A percentile compares a stretch with the other conserved stretches of the same genome.
Evolutionary conservation across 1,140 invertebrate species (phyloP).

Genomic region (Calosoma granatense): DNA sequence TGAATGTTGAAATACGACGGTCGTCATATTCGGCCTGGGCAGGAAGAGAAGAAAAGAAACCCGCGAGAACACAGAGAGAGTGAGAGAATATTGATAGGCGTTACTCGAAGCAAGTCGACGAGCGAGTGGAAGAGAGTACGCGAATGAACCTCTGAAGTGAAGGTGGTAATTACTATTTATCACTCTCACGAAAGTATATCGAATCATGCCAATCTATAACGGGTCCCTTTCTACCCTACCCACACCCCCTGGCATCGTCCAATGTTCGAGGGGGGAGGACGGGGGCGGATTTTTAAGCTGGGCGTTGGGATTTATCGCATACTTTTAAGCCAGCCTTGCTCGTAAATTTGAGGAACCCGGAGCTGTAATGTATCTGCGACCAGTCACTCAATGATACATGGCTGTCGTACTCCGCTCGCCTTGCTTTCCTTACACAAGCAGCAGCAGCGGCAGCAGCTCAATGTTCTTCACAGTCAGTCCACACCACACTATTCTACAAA

Average conservation of each 20-base stretch:
- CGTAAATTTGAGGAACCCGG: conserved; percentile 23
- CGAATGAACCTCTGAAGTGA: background rate
- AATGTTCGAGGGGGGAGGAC: background rate
- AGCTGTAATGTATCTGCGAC: conserved; percentile 19
- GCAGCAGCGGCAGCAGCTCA: too few relatives aligned
- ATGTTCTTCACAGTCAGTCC: too few relatives aligned
- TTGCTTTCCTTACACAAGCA: background rate
- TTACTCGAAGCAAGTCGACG: background rate
- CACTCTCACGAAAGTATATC: conserved; percentile 23
- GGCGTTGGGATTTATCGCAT: conserved; percentile 24
- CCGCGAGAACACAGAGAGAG: background rate
- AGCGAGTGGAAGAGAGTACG: background rate
- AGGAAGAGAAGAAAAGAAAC: background rate
- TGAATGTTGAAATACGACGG: background rate
- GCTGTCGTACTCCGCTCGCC: conserved; percentile 6
- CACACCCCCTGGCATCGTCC: too few relatives aligned
- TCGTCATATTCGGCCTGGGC: background rate
- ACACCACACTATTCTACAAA: too few relatives aligned
- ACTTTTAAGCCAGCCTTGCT: conserved; percentile 26
- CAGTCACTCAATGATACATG: conserved; percentile 22
- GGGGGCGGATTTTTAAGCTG: conserved; percentile 21
- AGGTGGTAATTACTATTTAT: conserved; percentile 26
- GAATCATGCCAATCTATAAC: conserved; percentile 27
- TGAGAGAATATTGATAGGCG: background rate
- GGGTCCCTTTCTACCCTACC: conserved; percentile 1